These are phyloP conservation scores for Colossoma macropomum DNA, from an alignment of 2,113 vertebrate genomes.

Conservation along the genomic window DNA sequence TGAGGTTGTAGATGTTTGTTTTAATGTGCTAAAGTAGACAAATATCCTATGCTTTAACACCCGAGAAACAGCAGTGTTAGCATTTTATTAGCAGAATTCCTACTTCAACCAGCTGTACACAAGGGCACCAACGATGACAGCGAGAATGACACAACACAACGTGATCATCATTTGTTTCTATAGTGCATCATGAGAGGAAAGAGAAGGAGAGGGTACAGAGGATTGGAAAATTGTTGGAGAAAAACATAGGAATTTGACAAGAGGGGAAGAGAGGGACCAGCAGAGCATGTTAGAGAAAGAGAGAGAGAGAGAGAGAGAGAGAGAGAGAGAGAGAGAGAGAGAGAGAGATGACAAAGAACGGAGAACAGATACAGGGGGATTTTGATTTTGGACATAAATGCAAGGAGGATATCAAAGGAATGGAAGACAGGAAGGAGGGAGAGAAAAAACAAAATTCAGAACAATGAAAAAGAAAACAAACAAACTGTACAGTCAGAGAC, in stretches of 20 bases:
- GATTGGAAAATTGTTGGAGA: neutral
- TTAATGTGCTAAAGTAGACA: neutral
- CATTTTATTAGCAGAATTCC: constrained; percentile 45
- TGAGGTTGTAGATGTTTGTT: too few species aligned
- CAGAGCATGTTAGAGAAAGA: neutral
- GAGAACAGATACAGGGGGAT: neutral
- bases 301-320: neutral
- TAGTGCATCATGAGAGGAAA: constrained; percentile 33
- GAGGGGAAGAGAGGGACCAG: neutral
- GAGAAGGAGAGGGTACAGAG: constrained; percentile 1
- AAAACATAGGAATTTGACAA: neutral
- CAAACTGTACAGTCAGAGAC: neutral
- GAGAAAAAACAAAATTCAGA: neutral
- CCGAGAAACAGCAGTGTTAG: neutral
- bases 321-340: neutral
- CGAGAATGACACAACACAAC: constrained; percentile 88
- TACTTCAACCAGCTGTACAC: constrained; percentile 90
- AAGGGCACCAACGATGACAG: constrained; percentile 83
- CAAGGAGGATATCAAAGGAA: neutral
- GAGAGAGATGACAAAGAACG: neutral
- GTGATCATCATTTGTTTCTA: constrained; percentile 99
- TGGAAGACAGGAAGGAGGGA: neutral
- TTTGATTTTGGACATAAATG: constrained; percentile 1
- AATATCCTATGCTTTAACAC: neutral
- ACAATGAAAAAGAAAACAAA: neutral